Base-by-base conservation (phyloP, 2,797 vertebrate species). In the Buceros bicornis region DNA sequence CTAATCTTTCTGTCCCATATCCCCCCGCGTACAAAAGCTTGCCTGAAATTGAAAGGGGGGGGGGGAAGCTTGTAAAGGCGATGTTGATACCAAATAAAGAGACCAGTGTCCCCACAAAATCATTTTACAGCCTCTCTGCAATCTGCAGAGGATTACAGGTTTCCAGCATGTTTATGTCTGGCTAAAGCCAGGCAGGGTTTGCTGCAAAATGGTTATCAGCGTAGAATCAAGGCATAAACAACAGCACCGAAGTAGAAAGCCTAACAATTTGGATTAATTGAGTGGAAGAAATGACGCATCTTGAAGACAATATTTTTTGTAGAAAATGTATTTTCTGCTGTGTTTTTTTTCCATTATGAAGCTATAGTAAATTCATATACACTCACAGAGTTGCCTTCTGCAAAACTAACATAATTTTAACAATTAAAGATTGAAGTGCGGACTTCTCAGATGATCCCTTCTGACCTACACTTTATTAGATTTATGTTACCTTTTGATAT, bases 401-500 rank as follows among this genome's bases (percentile, higher is more conserved):
- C 62, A 76, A 93, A 94, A 93, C 89, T 89, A 80, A 73, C 88
- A 86, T 97, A 94, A 95, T 96, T 94, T 96, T 90, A 96, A 96
- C 95, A 98, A 96, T 96, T 97, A 96, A 95, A 97, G 84, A 95
- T 80, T 88, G 94, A 96, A 95, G 92, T 78, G 61, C 58, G 80
- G 95, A 96, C 92, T 98, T 98, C 95, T 97, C 92, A 97, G 96
- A 97, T 65, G 81, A 97, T 91, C 91, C 92, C 97, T 97, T 95
- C 95, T 97, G 96, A 97, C 96, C 93, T 95, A 93, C 85, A 89
- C 84, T 73, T 97, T 97, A 96, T 97, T 97, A 97, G 96, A 96
- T 96, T 97, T 96, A 96, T 97, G 96, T 84, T 92, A 66, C 97
- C 92, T 97, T 98, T 97, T 97, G 95, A 97, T 97, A 97, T 54